phyloP scores from a whole-genome alignment of 2,797 vertebrate genomes.

The Diceros bicornis region DNA sequence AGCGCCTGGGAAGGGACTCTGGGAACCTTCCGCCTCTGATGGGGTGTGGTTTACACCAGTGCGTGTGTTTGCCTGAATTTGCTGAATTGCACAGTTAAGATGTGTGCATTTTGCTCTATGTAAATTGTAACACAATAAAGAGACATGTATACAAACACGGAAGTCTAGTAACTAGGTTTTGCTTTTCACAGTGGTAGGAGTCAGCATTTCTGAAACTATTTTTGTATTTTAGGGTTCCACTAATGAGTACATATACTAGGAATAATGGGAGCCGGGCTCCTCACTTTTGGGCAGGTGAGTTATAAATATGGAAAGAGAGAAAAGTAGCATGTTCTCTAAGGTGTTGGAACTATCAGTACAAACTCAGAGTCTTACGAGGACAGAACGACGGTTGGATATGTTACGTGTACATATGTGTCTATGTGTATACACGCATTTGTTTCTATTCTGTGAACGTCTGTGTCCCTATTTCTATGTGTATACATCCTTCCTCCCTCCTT shows the following conservation, averaged over 20 bases:
- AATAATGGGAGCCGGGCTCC: not conserved
- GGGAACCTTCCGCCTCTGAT: not conserved
- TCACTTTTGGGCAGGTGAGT: not conserved
- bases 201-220: not conserved
- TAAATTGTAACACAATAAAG: not conserved
- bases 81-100: not conserved
- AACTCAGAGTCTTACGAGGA: not conserved
- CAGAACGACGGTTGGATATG: accelerated
- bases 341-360: accelerated
- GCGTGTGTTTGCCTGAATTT: not conserved
- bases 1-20: too few relatives aligned
- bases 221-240: not conserved
- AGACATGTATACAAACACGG: not conserved
- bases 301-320: not conserved
- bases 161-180: not conserved
- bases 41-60: not conserved
- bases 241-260: not conserved
- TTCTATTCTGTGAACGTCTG: too few relatives aligned
- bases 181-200: not conserved
- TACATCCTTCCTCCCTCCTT: not conserved
- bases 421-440: accelerated
- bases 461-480: not conserved
- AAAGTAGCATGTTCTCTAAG: accelerated
- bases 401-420: accelerated
- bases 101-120: accelerated